These are phyloP conservation scores for Neuroscelio doddi DNA, from an alignment of 2,888 invertebrate genomes.

Conservation along the genomic window DNA sequence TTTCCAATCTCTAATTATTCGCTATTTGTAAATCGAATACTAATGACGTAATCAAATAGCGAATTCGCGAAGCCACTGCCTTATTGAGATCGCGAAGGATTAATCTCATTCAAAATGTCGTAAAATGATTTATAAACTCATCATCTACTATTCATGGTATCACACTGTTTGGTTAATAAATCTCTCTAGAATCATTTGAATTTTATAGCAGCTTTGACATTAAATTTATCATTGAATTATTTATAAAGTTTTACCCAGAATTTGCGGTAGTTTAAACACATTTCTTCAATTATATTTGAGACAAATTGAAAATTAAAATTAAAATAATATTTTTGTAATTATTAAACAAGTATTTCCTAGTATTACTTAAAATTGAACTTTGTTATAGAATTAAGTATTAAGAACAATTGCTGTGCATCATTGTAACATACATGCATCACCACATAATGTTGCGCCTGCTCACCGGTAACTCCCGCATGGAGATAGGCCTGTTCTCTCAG, in stretches of 20 bases:
- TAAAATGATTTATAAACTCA: conserved; percentile 31
- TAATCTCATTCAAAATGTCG: conserved; percentile 21
- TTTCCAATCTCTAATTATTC: conserved; percentile 24
- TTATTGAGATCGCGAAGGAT: conserved; percentile 24
- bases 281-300: too few relatives aligned
- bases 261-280: too few relatives aligned
- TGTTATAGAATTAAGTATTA: background rate
- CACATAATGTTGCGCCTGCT: conserved; percentile 49
- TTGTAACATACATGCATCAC: conserved; percentile 36
- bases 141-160: conserved; percentile 14
- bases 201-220: too few relatives aligned
- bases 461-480: conserved; percentile 55
- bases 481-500: conserved; percentile 60
- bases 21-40: conserved; percentile 23
- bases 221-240: too few relatives aligned
- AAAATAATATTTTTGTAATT: too few relatives aligned
- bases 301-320: too few relatives aligned
- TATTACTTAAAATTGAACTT: too few relatives aligned
- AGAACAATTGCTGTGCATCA: background rate
- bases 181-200: too few relatives aligned
- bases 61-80: conserved; percentile 32
- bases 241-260: too few relatives aligned
- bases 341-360: too few relatives aligned
- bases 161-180: too few relatives aligned
- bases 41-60: conserved; percentile 19